Evolutionary conservation across 1,140 invertebrate species (phyloP), one percentile per base, ranked within the genome.

Genomic region (Polypedilum pembai): DNA sequence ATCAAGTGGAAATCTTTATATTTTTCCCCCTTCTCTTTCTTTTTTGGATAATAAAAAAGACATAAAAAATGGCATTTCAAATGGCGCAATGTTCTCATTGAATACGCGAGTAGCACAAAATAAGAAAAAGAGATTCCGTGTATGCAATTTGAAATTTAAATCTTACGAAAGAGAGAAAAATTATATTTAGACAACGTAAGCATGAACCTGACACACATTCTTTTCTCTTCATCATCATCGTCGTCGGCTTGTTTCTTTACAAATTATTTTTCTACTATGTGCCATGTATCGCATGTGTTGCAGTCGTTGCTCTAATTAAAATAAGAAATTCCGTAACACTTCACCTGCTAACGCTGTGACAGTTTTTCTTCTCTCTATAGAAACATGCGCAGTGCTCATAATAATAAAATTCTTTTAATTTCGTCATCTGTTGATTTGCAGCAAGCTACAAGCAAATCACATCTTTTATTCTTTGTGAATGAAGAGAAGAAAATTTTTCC

Each of bases 151-250:
- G 12, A 56, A 56, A 56, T n/a, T 56, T 56, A n/a, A 56, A n/a
- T 56, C 7, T n/a, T n/a, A 56, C n/a, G 45, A 56, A 56, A 56
- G 1, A 56, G 8, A 45, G 4, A 15, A n/a, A 56, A 56, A 56
- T 56, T 56, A 56, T 56, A 56, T 56, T 56, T 56, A 56, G 45
- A 56, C 45, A 56, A 56, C 24, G 45, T n/a, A 56, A 56, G 45
- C 45, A 56, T 56, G 45, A 56, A 56, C 45, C 45, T 56, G 45
- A 56, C 45, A 56, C n/a, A 56, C 45, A 56, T 56, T 56, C n/a
- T 56, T 56, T 56, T 15, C 10, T n/a, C 45, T 12, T 56, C 45
- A n/a, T 56, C n/a, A n/a, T 56, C 10, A n/a, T 56, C 45, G 45
- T 56, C 45, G 12, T 33, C 24, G 24, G 24, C 24, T 33, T 33